Evolutionary conservation across 1,140 invertebrate genomes (phyloP).

Genomic region (Bombus confusus): DNA sequence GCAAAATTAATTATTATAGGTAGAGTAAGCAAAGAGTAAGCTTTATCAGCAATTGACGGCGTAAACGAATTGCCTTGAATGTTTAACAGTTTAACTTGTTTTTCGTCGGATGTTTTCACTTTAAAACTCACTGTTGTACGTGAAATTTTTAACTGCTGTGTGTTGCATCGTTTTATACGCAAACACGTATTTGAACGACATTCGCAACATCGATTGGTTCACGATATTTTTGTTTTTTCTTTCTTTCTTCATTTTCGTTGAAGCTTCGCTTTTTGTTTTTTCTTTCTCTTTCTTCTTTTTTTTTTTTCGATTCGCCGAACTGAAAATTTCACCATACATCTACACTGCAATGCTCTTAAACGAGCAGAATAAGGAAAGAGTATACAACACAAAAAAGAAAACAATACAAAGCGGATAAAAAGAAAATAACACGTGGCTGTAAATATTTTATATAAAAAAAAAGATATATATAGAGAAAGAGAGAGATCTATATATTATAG

Average conservation of each 20-base stretch:
- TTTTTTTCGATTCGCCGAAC: background rate
- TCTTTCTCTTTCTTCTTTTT: background rate
- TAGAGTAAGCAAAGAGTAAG: slow-evolving; percentile 52
- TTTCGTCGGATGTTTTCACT: slow-evolving; percentile 12
- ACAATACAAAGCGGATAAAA: background rate
- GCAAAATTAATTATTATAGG: slow-evolving; percentile 63
- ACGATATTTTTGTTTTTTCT: background rate
- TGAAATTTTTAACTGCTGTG: slow-evolving; percentile 3
- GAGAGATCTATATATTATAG: slow-evolving; percentile 37
- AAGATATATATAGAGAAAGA: slow-evolving; percentile 30
- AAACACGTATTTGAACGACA: background rate
- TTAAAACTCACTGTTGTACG: background rate
- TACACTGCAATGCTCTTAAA: slow-evolving; percentile 16
- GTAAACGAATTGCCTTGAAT: background rate
- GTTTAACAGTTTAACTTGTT: background rate
- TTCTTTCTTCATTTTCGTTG: background rate
- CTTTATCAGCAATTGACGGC: background rate
- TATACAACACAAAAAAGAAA: background rate
- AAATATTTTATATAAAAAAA: slow-evolving; percentile 42
- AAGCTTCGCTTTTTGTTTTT: background rate
- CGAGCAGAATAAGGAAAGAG: background rate
- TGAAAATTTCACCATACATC: background rate
- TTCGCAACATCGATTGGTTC: background rate
- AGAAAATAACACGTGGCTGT: slow-evolving; percentile 30
- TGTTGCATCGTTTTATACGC: slow-evolving; percentile 35